A percentile compares a stretch with the other conserved stretches of the same genome.
Conservation (phyloP, 2,113 vertebrate species). For the Polypterus senegalus region DNA sequence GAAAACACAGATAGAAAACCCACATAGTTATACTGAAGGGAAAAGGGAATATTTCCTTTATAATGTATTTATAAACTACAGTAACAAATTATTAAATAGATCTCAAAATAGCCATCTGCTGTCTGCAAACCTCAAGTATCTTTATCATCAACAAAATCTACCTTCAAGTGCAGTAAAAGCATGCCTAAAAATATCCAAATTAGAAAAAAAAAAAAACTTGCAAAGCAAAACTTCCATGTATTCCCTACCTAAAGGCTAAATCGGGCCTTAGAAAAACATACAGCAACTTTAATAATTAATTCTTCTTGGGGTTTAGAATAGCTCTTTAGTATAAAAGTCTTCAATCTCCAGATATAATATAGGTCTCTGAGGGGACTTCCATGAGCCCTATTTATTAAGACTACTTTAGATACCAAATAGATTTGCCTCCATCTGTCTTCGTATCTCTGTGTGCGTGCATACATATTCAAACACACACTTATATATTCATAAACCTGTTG, state of each 20-base stretch:
- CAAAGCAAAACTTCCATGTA: slow-evolving; percentile 27
- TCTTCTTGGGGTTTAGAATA: slow-evolving; percentile 45
- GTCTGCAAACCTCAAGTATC: slow-evolving; percentile 42
- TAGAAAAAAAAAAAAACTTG: slow-evolving; percentile 38
- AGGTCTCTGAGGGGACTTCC: slow-evolving; percentile 32
- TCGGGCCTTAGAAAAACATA: slow-evolving; percentile 57
- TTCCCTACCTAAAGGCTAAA: slow-evolving; percentile 39
- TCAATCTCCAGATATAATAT: slow-evolving; percentile 55
- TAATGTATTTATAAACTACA: slow-evolving; percentile 59
- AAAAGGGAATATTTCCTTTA: slow-evolving; percentile 37
- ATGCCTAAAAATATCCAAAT: slow-evolving; percentile 53
- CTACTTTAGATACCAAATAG: too few species aligned
- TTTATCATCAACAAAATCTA: slow-evolving; percentile 63
- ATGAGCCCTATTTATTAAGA: slow-evolving; percentile 23
- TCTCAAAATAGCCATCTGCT: slow-evolving; percentile 40
- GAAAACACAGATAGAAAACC: too few species aligned
- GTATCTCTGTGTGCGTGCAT: too few species aligned
- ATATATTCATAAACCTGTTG: too few species aligned
- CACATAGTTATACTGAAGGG: too few species aligned
- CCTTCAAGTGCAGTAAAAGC: slow-evolving; percentile 54
- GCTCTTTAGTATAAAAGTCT: slow-evolving; percentile 50
- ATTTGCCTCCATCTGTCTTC: too few species aligned
- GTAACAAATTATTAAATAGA: slow-evolving; percentile 45
- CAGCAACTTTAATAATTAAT: slow-evolving; percentile 59
- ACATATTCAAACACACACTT: too few species aligned